Evolutionary conservation across 2,797 vertebrate genomes (phyloP), one percentile per base, ranked within the genome.

Genomic region (Etheostoma nigrum): DNA sequence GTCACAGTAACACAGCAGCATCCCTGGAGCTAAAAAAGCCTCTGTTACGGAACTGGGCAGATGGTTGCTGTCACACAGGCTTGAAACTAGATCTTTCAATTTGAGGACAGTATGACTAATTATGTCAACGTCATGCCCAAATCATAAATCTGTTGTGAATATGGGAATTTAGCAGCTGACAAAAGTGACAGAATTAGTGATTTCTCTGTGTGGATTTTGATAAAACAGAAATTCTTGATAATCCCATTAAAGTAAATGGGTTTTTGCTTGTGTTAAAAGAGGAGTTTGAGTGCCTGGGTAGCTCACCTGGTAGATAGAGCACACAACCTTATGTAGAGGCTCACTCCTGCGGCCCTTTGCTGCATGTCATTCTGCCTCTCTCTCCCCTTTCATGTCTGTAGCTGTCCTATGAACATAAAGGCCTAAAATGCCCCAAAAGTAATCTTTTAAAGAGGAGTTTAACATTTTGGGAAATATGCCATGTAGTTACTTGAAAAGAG

Each of bases 21-120:
- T 58, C 12, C 23, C n/a, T 27, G 4, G 23, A 76, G 47, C 44
- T 63, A 36, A 79, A 25, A 59, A 72, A 59, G 30, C 36, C 12
- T 69, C 45, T 0, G 19, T 27, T 30, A 40, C 19, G 54, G 49
- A 52, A n/a, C 3, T 21, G 27, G n/a, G 40, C 70, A 73, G 52
- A 62, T 54, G 23, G 45, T 30, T 53, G 36, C 14, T 69, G 55
- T 65, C 75, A 57, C 21, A 33, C 23, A 52, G 15, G 49, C 16
- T 48, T 63, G 12, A 67, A 14, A 0, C 7, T 9, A 12, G 51
- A 12, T 57, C 14, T 19, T 52, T 8, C 14, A 68, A 5, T 54
- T 11, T 70, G 11, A 73, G 16, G 1, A 51, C 2, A 33, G 16
- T 5, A 10, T 51, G 54, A 71, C 18, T 65, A 44, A 61, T 54